These are phyloP conservation scores for Stegastes partitus DNA, from an alignment of 2,113 vertebrate genomes.

Conservation along the genomic window DNA sequence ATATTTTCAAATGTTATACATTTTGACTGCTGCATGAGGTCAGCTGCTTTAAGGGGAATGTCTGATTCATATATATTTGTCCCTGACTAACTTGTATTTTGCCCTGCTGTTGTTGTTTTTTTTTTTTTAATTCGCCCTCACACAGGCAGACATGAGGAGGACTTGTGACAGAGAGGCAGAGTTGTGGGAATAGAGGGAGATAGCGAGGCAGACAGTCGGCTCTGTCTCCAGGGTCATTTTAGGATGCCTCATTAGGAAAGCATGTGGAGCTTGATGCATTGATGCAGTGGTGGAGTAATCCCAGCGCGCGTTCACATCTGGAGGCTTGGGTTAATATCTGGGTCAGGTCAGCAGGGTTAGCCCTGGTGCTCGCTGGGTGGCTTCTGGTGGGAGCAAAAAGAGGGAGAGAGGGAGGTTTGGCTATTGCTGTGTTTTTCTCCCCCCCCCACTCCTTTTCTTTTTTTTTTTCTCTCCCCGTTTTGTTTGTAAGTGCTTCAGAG, in stretches of 20 bases:
- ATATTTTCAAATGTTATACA: neutral
- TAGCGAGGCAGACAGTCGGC: slow-evolving; percentile 55
- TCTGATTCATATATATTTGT: slow-evolving; percentile 6
- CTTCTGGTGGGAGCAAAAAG: slow-evolving; percentile 66
- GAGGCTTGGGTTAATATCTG: slow-evolving; percentile 86
- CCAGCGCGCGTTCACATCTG: slow-evolving; percentile 82
- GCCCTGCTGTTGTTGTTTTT: neutral
- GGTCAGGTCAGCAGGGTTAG: slow-evolving; percentile 84
- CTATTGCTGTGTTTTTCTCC: slow-evolving; percentile 24
- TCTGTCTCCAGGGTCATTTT: slow-evolving; percentile 77
- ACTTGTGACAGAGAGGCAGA: slow-evolving; percentile 28
- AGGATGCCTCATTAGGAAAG: slow-evolving; percentile 82
- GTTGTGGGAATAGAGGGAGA: slow-evolving; percentile 52
- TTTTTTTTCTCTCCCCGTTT: neutral
- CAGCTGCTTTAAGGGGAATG: neutral
- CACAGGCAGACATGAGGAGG: slow-evolving; percentile 13
- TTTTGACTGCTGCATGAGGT: slow-evolving; percentile 9
- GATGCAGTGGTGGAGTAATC: slow-evolving; percentile 83
- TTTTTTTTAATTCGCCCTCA: neutral
- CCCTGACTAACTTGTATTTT: neutral
- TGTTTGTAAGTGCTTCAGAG: slow-evolving; percentile 12
- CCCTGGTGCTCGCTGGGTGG: slow-evolving; percentile 71
- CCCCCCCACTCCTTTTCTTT: slow-evolving; percentile 13
- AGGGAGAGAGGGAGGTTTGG: slow-evolving; percentile 21
- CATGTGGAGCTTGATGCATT: slow-evolving; percentile 79